Evolutionary conservation across 2,113 vertebrate species (phyloP).

Genomic region (Casuarius casuarius): DNA sequence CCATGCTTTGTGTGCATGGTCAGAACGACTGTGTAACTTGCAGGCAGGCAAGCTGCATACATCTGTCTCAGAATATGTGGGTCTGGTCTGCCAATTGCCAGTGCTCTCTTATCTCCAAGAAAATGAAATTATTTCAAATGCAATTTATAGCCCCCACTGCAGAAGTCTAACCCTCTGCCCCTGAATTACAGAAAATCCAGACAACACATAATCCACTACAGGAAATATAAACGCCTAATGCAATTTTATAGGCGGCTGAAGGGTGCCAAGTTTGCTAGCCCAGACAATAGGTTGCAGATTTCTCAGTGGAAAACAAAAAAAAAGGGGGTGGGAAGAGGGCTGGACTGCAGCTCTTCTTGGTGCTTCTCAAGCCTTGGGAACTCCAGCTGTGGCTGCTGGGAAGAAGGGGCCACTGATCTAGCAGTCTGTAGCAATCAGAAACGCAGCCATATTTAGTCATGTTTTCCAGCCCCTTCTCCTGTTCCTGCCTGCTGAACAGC

Average conservation of each 20-base stretch:
- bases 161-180: neutral
- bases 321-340: too few species aligned
- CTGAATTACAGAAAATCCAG: neutral
- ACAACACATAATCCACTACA: constrained; percentile 31
- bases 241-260: constrained; percentile 37
- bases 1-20: neutral
- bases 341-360: neutral
- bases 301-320: neutral
- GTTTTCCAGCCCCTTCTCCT: constrained; percentile 58
- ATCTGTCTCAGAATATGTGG: neutral
- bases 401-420: constrained; percentile 24
- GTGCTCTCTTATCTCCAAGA: neutral
- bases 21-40: neutral
- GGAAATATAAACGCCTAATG: constrained; percentile 55
- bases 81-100: neutral
- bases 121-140: constrained; percentile 44
- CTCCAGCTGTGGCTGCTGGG: constrained; percentile 42
- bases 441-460: constrained; percentile 72
- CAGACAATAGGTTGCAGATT: constrained; percentile 51
- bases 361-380: neutral
- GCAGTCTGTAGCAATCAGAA: neutral
- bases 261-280: constrained; percentile 42
- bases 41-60: neutral
- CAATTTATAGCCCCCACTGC: neutral
- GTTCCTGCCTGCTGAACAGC: neutral